These are phyloP conservation scores for Oligia latruncula DNA, from an alignment of 2,888 invertebrate genomes.

Conservation along the genomic window DNA sequence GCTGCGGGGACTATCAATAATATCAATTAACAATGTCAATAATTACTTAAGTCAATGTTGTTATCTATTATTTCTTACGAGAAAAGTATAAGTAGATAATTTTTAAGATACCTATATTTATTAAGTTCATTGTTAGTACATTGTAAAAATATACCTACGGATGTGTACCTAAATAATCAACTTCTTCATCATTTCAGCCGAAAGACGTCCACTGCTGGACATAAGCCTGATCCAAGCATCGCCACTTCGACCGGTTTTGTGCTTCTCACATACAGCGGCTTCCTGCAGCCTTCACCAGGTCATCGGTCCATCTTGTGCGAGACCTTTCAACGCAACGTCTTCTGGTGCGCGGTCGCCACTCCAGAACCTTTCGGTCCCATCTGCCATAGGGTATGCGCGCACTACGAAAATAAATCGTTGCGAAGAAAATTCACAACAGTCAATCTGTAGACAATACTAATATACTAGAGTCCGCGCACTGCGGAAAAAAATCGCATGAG, in stretches of 20 bases:
- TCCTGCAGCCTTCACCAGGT: not conserved
- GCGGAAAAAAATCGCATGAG: too few relatives aligned
- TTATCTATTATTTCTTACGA: constrained; percentile 45
- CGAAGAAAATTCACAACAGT: too few relatives aligned
- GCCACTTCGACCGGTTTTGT: not conserved
- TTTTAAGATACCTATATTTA: constrained; percentile 9
- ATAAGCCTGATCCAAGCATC: not conserved
- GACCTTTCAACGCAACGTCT: not conserved
- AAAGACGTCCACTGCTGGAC: not conserved
- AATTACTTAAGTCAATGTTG: constrained; percentile 36
- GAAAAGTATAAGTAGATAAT: constrained; percentile 20
- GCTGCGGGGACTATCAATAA: too few relatives aligned
- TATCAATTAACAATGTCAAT: too few relatives aligned
- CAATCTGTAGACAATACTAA: too few relatives aligned
- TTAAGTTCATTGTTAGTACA: constrained; percentile 5
- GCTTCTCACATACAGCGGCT: not conserved
- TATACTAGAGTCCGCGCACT: too few relatives aligned
- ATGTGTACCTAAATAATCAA: not conserved
- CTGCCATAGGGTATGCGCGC: too few relatives aligned
- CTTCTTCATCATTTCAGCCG: not conserved
- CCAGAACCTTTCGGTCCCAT: too few relatives aligned
- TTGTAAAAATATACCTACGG: constrained; percentile 34
- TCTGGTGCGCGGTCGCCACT: too few relatives aligned
- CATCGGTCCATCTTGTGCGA: not conserved
- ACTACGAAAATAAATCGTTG: too few relatives aligned